Evolutionary conservation across 2,888 invertebrate species (phyloP), one percentile per base, ranked within the genome.

Genomic region (Timema cristinae): DNA sequence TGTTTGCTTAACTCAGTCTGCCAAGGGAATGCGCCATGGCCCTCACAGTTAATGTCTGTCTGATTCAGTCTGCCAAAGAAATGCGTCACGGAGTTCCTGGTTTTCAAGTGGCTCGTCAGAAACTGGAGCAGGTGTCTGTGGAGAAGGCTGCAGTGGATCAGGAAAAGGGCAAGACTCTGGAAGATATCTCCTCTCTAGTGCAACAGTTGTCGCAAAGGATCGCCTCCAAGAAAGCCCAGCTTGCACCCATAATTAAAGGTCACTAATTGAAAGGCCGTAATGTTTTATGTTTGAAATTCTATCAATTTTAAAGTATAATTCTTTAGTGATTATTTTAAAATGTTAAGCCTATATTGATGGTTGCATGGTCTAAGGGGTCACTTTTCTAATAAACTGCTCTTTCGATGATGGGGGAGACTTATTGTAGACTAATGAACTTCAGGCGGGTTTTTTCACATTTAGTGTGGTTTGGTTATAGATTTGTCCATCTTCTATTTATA

Each of bases 151-250:
- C 81, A 67, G 75, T 85, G 50, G 86, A 86, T 78, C 82, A 83
- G 72, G 80, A 82, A 76, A 86, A 86, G 77, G 85, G 85, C 0
- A 80, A 82, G 69, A 85, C 84, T 32, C 77, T 86, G 73, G 84
- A 85, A 73, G 85, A 86, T 77, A 86, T 86, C 80, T 84, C 85
- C 0, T 79, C 81, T 50, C 82, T 85, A 80, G 85, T 86, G 9
- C 79, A 81, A 69, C 80, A 84, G 71, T 80, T 87, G 32, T 84
- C 84, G 78, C 78, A 81, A 47, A 82, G 86, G 83, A 85, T 91
- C 71, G 86, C 88, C 6, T 85, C 87, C 69, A 88, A 89, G 80
- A 89, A 90, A 74, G 86, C 87, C 54, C 86, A 87, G 77, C 79
- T 87, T 66, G 85, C 86, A 1, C 87, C 87, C 4, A 79, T 86